Evolutionary conservation across 2,113 vertebrate genomes (phyloP).

Genomic region (Trematomus loennbergii): DNA sequence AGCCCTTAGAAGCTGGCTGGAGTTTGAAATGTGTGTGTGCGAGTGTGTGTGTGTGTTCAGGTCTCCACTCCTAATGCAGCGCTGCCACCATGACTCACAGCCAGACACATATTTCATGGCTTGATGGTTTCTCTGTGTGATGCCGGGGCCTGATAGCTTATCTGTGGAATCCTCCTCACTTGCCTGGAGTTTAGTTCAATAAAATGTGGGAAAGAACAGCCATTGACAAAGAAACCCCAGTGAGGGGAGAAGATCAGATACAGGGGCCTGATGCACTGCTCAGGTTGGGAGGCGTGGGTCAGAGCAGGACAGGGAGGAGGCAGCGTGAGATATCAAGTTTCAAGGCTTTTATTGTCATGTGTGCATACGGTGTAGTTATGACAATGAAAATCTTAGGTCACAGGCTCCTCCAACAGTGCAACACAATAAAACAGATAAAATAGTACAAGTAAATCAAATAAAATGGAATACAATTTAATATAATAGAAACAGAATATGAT

Average conservation of each 20-base stretch:
- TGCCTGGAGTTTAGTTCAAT: constrained; percentile 64
- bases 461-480: no score
- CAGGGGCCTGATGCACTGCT: constrained; percentile 39
- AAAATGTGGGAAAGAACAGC: constrained; percentile 56
- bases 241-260: constrained; percentile 56
- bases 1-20: no score
- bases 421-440: no score
- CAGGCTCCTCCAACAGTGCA: no score
- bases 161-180: constrained; percentile 65
- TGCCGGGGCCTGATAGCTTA: constrained; percentile 68
- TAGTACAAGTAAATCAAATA: no score
- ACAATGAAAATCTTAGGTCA: no score
- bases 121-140: constrained; percentile 69
- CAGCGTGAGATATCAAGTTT: neutral
- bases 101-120: constrained; percentile 71
- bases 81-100: constrained; percentile 48
- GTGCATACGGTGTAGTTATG: no score
- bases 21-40: neutral
- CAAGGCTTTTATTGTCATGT: no score
- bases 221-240: constrained; percentile 56
- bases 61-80: constrained; percentile 30
- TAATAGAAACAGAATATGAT: no score
- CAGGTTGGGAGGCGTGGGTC: constrained; percentile 28
- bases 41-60: neutral
- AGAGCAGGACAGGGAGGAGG: constrained; percentile 24